Base-by-base conservation (phyloP, 1,140 invertebrate genomes). In the Probaryconus sp. region DNA sequence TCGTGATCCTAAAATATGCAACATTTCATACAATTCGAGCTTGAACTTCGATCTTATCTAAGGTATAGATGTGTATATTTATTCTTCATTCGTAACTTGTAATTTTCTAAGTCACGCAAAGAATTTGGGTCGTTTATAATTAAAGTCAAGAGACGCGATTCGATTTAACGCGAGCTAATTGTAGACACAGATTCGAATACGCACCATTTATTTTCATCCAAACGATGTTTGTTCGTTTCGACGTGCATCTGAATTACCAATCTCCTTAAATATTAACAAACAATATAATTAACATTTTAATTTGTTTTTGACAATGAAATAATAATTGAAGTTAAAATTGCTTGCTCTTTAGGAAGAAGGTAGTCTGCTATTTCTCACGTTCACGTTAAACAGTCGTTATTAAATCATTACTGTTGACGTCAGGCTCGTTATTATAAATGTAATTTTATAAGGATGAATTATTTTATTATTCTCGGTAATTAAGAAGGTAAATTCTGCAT, bases 71-170 rank as follows among this genome's bases (percentile, higher is more conserved):
- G n/a, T n/a, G n/a, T n/a, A n/a, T n/a, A n/a, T n/a, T n/a, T n/a
- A 35, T 35, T 3, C 31, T 35, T 31, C 14, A 35, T 13, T 35
- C 31, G n/a, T 2, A 35, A n/a, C n/a, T 35, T 35, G 31, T 35
- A 35, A 35, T 35, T 35, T 35, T 35, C 31, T n/a, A 6, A 13
- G 31, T 35, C 31, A 35, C 31, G 31, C 31, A 35, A 35, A 35
- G 31, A 13, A 35, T 35, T 35, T 35, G 6, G 31, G 31, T 35
- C 31, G 11, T 35, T 35, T 35, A 35, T 35, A 35, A 35, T 35
- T 35, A 35, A 35, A 35, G 10, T n/a, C 2, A 13, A 35, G 31
- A 11, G 10, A 13, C 7, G 31, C 31, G 6, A n/a, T 35, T 3
- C 31, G 10, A 35, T 35, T 13, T 35, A 35, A 35, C n/a, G 31